Percentiles rank a stretch among this genome's conserved stretches.
Evolutionary conservation across 2,797 vertebrate species (phyloP).

Genomic region (Falco biarmicus): DNA sequence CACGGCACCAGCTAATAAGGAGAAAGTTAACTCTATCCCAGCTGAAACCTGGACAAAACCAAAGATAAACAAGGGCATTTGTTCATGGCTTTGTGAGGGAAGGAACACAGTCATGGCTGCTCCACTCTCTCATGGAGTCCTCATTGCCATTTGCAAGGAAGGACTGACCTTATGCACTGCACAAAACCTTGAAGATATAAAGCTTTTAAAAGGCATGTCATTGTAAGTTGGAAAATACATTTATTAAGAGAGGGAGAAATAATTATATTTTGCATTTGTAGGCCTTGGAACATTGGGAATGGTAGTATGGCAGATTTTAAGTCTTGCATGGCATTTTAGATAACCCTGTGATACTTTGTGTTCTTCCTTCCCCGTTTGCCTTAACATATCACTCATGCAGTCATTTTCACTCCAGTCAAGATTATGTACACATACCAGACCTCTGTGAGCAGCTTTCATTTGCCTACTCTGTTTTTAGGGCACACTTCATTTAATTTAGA

Average conservation of each 20-base stretch:
- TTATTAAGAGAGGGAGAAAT: not conserved
- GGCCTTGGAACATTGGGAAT: not conserved
- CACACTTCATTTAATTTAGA: constrained; percentile 52
- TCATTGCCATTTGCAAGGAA: not conserved
- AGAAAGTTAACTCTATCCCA: no score
- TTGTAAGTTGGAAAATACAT: not conserved
- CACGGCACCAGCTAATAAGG: no score
- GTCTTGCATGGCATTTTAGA: not conserved
- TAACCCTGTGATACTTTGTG: not conserved
- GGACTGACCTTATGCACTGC: not conserved
- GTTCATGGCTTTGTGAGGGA: not conserved
- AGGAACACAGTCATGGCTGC: not conserved
- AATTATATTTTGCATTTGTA: not conserved
- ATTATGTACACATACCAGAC: not conserved
- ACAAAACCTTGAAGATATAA: not conserved
- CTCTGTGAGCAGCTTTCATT: constrained; percentile 7
- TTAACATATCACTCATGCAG: not conserved
- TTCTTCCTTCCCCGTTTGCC: not conserved
- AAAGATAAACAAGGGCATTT: not conserved
- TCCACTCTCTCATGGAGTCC: not conserved
- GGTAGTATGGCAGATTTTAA: not conserved
- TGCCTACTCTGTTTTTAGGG: constrained; percentile 30
- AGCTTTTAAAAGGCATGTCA: not conserved
- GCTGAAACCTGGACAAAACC: not conserved
- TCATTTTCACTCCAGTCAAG: not conserved